These are phyloP conservation scores for Cheilosia grossa DNA, from an alignment of 2,888 invertebrate genomes.

Conservation along the genomic window DNA sequence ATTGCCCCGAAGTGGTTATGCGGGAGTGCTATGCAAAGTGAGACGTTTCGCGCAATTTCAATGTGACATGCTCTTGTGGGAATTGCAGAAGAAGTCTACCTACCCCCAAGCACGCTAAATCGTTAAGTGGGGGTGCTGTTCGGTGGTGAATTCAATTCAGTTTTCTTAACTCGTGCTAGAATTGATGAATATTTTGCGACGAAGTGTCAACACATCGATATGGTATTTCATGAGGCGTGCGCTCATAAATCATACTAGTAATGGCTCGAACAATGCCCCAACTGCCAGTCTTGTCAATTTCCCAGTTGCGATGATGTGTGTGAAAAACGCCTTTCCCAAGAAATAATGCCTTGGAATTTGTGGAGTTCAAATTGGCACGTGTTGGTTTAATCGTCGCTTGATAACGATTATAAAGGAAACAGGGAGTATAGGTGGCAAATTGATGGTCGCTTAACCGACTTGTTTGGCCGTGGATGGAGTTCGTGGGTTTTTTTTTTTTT, in stretches of 20 bases:
- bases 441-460: neutral
- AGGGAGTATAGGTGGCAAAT: neutral
- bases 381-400: neutral
- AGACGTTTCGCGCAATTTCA: slow-evolving; percentile 28
- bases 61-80: neutral
- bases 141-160: slow-evolving; percentile 1
- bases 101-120: neutral
- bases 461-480: too few relatives aligned
- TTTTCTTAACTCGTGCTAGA: slow-evolving; percentile 38
- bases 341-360: neutral
- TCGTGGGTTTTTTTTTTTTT: too few relatives aligned
- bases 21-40: neutral
- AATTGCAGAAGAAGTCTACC: neutral
- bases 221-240: slow-evolving; percentile 45
- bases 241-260: slow-evolving; percentile 59
- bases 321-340: neutral
- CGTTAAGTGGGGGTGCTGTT: slow-evolving; percentile 14
- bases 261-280: slow-evolving; percentile 31
- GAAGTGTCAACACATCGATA: slow-evolving; percentile 42
- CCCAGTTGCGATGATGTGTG: slow-evolving; percentile 26
- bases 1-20: slow-evolving; percentile 3
- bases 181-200: slow-evolving; percentile 47
- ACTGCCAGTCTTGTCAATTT: slow-evolving; percentile 50
- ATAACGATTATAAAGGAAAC: neutral
- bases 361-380: neutral